These are phyloP conservation scores for Halcyon malimbica DNA, from an alignment of 2,113 vertebrate species.

Conservation along the genomic window DNA sequence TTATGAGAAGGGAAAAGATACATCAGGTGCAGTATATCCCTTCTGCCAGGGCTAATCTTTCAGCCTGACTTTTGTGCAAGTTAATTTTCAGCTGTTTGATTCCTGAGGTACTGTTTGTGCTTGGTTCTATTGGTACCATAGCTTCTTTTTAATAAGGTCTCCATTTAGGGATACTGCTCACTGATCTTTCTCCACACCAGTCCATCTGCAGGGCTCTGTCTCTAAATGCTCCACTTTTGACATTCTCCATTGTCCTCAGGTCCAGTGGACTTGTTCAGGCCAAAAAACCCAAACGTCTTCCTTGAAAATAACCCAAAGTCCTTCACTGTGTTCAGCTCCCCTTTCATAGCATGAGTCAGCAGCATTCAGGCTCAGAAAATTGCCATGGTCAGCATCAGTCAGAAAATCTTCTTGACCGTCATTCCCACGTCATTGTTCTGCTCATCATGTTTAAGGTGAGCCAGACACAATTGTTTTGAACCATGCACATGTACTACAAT, in stretches of 20 bases:
- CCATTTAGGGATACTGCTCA: neutral
- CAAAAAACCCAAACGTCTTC: neutral
- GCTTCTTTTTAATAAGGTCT: neutral
- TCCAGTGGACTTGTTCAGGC: neutral
- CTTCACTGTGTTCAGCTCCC: neutral
- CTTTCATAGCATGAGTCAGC: fast-evolving
- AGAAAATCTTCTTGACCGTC: neutral
- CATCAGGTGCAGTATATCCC: neutral
- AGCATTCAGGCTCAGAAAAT: neutral
- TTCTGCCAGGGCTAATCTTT: neutral
- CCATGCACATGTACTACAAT: neutral
- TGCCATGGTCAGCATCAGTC: neutral
- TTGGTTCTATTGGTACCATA: neutral
- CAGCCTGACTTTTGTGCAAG: neutral
- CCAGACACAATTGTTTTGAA: neutral
- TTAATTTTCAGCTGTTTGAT: neutral
- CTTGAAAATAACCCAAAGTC: neutral
- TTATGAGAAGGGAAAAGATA: neutral
- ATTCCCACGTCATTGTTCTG: neutral
- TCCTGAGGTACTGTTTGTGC: neutral
- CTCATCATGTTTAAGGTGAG: neutral
- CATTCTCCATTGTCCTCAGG: neutral
- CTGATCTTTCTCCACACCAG: neutral
- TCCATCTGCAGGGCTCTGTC: neutral
- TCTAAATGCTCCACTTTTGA: neutral